Percentiles rank a stretch among this genome's conserved stretches.
phyloP scores from a whole-genome alignment of 37 sponge, comb jelly and placozoan species.

The Chondrilla cf. caribensis region DNA sequence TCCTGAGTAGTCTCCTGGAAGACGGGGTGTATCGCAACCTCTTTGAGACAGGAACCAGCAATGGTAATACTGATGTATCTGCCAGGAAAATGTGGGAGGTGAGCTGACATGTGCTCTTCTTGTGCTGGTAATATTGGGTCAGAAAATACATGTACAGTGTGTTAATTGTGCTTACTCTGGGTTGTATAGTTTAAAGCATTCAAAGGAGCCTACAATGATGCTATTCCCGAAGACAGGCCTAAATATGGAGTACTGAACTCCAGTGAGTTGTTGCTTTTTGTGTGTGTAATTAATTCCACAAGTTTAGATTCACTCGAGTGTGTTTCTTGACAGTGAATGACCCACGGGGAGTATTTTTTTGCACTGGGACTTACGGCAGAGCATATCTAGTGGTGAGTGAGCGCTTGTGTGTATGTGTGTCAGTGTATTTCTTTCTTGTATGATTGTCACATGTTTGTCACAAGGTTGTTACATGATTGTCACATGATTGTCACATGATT shows the following conservation, averaged over 20 bases:
- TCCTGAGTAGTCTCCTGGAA: neutral
- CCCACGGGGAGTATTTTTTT: neutral
- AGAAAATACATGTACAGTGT: too few relatives aligned
- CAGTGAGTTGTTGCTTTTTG: neutral
- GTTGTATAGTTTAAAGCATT: neutral
- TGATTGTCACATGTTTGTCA: too few relatives aligned
- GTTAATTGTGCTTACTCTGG: neutral
- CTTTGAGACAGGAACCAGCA: slow-evolving; percentile 9
- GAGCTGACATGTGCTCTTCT: neutral
- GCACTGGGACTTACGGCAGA: neutral
- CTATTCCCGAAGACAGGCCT: neutral
- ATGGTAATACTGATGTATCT: neutral
- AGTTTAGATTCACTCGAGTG: too few relatives aligned
- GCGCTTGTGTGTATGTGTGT: neutral
- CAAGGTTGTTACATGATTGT: neutral
- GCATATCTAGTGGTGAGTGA: neutral
- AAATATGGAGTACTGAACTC: slow-evolving; percentile 11
- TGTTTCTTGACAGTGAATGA: slow-evolving; percentile 4
- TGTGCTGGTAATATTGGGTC: too few relatives aligned
- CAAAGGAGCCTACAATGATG: neutral
- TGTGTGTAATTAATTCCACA: too few relatives aligned
- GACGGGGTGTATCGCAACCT: neutral
- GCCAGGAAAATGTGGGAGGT: neutral
- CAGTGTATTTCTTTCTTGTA: too few relatives aligned
- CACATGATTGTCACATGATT: too few relatives aligned